A percentile compares a stretch with the other conserved stretches of the same genome.
phyloP scores from a whole-genome alignment of 1,140 invertebrate species.

The Anthonomus grandis region DNA sequence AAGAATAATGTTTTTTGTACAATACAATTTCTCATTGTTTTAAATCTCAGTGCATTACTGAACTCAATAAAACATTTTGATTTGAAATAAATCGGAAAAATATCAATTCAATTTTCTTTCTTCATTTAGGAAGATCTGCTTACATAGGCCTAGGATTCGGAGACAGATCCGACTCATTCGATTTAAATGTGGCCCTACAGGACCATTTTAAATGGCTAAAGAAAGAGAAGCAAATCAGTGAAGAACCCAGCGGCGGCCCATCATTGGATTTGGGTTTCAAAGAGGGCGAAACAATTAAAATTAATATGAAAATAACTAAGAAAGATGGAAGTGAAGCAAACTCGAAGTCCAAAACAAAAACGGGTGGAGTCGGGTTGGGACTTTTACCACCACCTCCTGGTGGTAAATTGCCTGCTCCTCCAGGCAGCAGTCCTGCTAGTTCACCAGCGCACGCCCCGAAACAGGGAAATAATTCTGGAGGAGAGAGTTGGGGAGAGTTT shows the following conservation, averaged over 20 bases:
- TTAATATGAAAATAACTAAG: slow-evolving; percentile 96
- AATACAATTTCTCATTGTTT: too few relatives aligned
- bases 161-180: slow-evolving; percentile 98
- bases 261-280: slow-evolving; percentile 95
- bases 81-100: too few relatives aligned
- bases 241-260: slow-evolving; percentile 75
- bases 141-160: slow-evolving; percentile 97
- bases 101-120: too few relatives aligned
- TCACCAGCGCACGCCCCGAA: slow-evolving; percentile 53
- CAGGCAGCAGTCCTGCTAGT: slow-evolving; percentile 58
- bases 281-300: slow-evolving; percentile 97
- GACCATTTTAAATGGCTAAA: slow-evolving; percentile 98
- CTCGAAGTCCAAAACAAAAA: slow-evolving; percentile 39
- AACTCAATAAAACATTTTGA: too few relatives aligned
- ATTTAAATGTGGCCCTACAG: slow-evolving; percentile 97
- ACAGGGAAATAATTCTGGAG: slow-evolving; percentile 50
- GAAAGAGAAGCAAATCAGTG: slow-evolving; percentile 85
- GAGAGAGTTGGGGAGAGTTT: slow-evolving; percentile 72
- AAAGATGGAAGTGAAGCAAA: slow-evolving; percentile 74
- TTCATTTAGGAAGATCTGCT: slow-evolving; percentile 73
- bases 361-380: slow-evolving; percentile 54
- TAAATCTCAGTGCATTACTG: too few relatives aligned
- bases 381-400: slow-evolving; percentile 79
- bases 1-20: too few relatives aligned
- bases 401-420: slow-evolving; percentile 67